These are phyloP conservation scores for Bicyclus anynana DNA, from an alignment of 1,140 invertebrate species.

Conservation along the genomic window DNA sequence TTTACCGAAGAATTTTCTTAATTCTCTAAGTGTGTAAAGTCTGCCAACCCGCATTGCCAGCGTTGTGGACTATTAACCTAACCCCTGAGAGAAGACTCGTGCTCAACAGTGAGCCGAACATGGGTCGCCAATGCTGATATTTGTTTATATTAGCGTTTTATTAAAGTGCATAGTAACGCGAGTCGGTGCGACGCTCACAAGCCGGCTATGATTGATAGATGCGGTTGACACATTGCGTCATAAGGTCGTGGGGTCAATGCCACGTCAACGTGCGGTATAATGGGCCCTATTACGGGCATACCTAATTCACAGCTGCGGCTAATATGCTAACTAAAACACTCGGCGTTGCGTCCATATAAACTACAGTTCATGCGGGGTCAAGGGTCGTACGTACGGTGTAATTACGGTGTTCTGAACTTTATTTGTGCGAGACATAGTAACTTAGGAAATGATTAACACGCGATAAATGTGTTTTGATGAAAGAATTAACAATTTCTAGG, in stretches of 20 bases:
- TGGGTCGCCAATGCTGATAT: too few species aligned
- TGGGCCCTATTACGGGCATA: background rate
- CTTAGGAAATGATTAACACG: too few species aligned
- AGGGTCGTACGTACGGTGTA: background rate
- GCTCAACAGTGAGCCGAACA: too few species aligned
- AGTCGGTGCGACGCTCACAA: slow-evolving; percentile 45
- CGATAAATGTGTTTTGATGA: too few species aligned
- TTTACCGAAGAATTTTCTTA: too few species aligned
- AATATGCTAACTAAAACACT: background rate
- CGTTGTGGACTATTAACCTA: too few species aligned
- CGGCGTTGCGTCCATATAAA: background rate
- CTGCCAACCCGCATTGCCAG: too few species aligned
- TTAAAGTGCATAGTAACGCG: background rate
- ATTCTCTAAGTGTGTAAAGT: too few species aligned
- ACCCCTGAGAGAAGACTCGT: too few species aligned
- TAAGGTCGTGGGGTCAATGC: slow-evolving; percentile 65
- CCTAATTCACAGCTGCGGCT: background rate
- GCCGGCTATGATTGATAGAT: slow-evolving; percentile 61
- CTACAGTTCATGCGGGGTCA: background rate
- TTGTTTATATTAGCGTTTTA: too few species aligned
- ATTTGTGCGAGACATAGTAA: too few species aligned
- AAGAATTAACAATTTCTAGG: too few species aligned
- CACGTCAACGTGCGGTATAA: slow-evolving; percentile 21
- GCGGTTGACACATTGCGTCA: slow-evolving; percentile 61
- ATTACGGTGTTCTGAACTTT: background rate